Percentiles rank a stretch among this genome's conserved stretches.
phyloP scores from a whole-genome alignment of 2,888 invertebrate species.

The Horisme vitalbata region DNA sequence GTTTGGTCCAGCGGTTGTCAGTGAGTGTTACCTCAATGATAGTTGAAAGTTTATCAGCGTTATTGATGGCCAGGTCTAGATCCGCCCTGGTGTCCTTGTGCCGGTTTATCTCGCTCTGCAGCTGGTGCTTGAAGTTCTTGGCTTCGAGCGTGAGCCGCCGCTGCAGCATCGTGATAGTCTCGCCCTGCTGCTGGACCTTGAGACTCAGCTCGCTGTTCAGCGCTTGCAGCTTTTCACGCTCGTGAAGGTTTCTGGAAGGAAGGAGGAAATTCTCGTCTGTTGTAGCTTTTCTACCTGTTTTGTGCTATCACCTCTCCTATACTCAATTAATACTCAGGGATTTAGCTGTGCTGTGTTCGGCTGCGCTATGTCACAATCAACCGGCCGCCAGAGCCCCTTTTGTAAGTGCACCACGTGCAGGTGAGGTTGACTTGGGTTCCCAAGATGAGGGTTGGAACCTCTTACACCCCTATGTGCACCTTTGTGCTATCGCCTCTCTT shows the following conservation, averaged over 20 bases:
- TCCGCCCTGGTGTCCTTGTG: slow-evolving; percentile 87
- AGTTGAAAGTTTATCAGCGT: slow-evolving; percentile 84
- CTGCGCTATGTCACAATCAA: too few relatives aligned
- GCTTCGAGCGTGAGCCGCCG: slow-evolving; percentile 87
- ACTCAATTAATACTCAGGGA: too few relatives aligned
- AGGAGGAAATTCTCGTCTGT: background rate
- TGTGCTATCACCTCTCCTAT: too few relatives aligned
- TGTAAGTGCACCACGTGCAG: too few relatives aligned
- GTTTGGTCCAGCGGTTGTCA: too few relatives aligned
- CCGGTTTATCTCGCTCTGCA: slow-evolving; percentile 86
- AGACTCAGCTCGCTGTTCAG: slow-evolving; percentile 82
- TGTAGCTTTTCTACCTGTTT: too few relatives aligned
- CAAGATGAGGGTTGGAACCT: too few relatives aligned
- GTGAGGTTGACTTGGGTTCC: too few relatives aligned
- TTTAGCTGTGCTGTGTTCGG: too few relatives aligned
- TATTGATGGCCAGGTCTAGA: slow-evolving; percentile 83
- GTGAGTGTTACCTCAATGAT: slow-evolving; percentile 80
- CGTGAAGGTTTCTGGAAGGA: slow-evolving; percentile 83
- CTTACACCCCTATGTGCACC: too few relatives aligned
- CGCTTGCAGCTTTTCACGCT: slow-evolving; percentile 88
- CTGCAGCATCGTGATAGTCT: slow-evolving; percentile 84
- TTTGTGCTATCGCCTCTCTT: too few relatives aligned
- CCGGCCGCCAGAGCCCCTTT: too few relatives aligned
- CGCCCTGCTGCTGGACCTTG: slow-evolving; percentile 84
- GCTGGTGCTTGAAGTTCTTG: slow-evolving; percentile 88